These are phyloP conservation scores for Thymallus thymallus DNA, from an alignment of 2,113 vertebrate species.

Conservation along the genomic window DNA sequence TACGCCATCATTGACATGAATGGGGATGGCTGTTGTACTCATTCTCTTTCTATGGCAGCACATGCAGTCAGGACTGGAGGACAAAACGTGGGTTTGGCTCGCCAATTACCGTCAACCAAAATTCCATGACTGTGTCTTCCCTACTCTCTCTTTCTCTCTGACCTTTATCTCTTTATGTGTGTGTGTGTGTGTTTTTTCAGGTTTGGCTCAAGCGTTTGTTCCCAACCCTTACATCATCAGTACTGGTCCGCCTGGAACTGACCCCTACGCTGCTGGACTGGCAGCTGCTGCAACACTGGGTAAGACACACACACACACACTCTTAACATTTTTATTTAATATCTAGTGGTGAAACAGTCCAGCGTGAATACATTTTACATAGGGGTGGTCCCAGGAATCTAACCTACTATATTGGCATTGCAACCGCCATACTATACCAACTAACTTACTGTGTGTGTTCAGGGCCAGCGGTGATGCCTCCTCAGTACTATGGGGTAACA, in stretches of 20 bases:
- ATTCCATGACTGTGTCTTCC: too few species aligned
- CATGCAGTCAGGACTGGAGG: too few species aligned
- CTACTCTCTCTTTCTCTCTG: too few species aligned
- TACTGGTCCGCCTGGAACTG: constrained; percentile 92
- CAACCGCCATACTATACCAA: neutral
- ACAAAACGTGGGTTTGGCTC: too few species aligned
- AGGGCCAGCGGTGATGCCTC: constrained; percentile 97
- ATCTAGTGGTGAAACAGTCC: constrained; percentile 82
- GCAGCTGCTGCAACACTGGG: constrained; percentile 95
- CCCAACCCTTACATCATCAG: constrained; percentile 99
- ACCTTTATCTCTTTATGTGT: neutral
- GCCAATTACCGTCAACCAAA: too few species aligned
- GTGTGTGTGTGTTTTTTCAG: constrained; percentile 58
- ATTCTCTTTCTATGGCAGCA: too few species aligned
- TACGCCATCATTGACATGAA: too few species aligned
- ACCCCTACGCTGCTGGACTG: constrained; percentile 93
- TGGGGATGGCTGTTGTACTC: too few species aligned
- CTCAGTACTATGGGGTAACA: constrained; percentile 97
- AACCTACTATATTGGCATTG: too few species aligned
- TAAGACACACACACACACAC: constrained; percentile 61
- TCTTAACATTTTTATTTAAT: constrained; percentile 55
- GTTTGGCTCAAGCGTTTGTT: constrained; percentile 96
- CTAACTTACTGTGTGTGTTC: neutral
- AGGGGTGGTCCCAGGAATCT: too few species aligned
- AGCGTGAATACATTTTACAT: too few species aligned